phyloP scores from a whole-genome alignment of 2,888 invertebrate species.

The Drosophila silvestris region DNA sequence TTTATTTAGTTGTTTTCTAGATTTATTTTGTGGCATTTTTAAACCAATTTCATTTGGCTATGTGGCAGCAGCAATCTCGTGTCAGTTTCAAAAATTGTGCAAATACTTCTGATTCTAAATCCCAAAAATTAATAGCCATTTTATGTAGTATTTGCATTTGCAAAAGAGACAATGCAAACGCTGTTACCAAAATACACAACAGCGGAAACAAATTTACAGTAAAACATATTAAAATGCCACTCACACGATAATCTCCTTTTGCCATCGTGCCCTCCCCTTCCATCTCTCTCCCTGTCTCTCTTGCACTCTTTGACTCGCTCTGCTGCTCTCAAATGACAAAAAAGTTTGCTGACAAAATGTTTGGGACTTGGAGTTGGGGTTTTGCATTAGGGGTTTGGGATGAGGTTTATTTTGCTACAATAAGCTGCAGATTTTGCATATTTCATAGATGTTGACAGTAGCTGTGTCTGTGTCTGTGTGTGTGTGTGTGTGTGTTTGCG shows the following conservation, averaged over 20 bases:
- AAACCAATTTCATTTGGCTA: constrained; percentile 19
- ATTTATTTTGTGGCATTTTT: constrained; percentile 7
- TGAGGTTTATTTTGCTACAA: constrained; percentile 68
- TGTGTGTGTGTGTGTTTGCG: constrained; percentile 3
- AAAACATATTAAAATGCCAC: constrained; percentile 79
- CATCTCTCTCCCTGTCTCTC: not conserved
- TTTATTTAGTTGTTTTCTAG: not conserved
- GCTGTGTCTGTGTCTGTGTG: constrained; percentile 6
- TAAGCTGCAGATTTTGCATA: constrained; percentile 80
- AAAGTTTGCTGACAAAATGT: constrained; percentile 63
- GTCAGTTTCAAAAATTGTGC: constrained; percentile 26
- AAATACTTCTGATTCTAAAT: constrained; percentile 47
- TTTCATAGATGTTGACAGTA: constrained; percentile 73
- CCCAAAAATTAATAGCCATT: constrained; percentile 76
- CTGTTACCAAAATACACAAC: constrained; percentile 42
- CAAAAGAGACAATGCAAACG: constrained; percentile 34
- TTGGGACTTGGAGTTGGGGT: constrained; percentile 22
- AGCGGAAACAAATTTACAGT: constrained; percentile 55
- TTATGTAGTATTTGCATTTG: constrained; percentile 41
- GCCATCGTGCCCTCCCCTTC: constrained; percentile 2
- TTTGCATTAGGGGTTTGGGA: constrained; percentile 24
- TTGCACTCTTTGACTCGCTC: not conserved
- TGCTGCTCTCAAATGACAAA: constrained; percentile 43
- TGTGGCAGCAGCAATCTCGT: constrained; percentile 15
- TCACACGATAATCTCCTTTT: constrained; percentile 71